Evolutionary conservation across 2,797 vertebrate species (phyloP), one percentile per base, ranked within the genome.

Genomic region (Clarias laeviceps): DNA sequence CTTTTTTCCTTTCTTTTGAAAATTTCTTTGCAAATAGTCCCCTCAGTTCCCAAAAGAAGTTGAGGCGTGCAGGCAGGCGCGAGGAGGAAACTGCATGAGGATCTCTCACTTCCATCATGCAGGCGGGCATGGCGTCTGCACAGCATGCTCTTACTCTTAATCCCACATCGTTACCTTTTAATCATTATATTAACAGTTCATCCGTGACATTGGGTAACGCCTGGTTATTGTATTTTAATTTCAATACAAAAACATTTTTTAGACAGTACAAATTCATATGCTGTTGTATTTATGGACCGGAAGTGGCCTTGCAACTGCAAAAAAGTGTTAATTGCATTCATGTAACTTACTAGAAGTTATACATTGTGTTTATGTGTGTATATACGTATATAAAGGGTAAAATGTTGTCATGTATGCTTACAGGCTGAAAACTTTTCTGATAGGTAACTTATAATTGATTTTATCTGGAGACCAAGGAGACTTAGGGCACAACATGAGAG

Each of bases 41-140:
- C 91, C 69, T 68, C 92, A 94, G 93, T 95, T 95, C 94, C 94
- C 91, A 93, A 94, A 94, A 94, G 94, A 95, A 95, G 94, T 95
- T 95, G 93, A 92, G 91, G 91, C 91, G 94, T 92, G 94, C 93
- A 94, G 50, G 54, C 64, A 62, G 65, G 76, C 54, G 64, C 66
- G 83, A 84, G 90, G 86, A 91, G 90, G 91, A 91, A 91, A 89
- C 56, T 45, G 84, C 76, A 50, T n/a, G 37, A 80, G 56, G 77
- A 84, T 66, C 81, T 37, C 81, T 65, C 8, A 32, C 61, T 83
- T 83, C 70, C 82, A 76, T 54, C 70, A 40, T 32, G 82, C 70
- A 74, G 22, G 32, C 54, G n/a, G 18, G 24, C n/a, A 83, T 54
- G 82, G 34, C 34, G 68, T 20, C 69, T 34, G 1, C 32, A 70